These are phyloP conservation scores for Heliconius sara DNA, from an alignment of 2,888 invertebrate species.

Conservation along the genomic window DNA sequence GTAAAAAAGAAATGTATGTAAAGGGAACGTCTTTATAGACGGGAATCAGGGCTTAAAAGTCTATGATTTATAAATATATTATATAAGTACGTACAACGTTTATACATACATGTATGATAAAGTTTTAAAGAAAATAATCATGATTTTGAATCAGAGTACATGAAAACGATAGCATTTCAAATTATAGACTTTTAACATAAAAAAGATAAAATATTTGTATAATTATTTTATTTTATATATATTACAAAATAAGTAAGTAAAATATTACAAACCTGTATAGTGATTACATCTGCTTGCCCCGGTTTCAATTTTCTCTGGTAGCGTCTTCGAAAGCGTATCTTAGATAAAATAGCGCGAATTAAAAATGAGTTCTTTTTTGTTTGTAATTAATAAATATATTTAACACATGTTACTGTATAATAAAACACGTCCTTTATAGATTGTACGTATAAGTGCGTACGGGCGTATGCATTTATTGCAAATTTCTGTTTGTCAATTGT, in stretches of 20 bases:
- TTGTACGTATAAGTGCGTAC: too few relatives aligned
- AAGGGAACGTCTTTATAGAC: background rate
- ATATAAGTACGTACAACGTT: too few relatives aligned
- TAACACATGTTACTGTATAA: background rate
- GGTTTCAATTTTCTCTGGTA: slow-evolving; percentile 84
- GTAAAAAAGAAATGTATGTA: background rate
- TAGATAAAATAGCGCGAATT: slow-evolving; percentile 19
- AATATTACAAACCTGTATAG: slow-evolving; percentile 71
- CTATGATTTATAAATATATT: too few relatives aligned
- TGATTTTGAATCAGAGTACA: too few relatives aligned
- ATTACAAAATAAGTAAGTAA: background rate
- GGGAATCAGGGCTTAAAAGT: background rate
- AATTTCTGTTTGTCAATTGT: too few relatives aligned
- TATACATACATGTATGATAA: too few relatives aligned
- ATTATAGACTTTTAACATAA: too few relatives aligned
- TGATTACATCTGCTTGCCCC: slow-evolving; percentile 82
- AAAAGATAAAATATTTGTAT: too few relatives aligned
- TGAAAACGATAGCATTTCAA: too few relatives aligned
- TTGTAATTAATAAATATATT: background rate
- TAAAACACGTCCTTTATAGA: background rate
- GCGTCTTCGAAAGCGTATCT: slow-evolving; percentile 84
- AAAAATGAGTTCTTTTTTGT: background rate
- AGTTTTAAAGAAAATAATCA: too few relatives aligned
- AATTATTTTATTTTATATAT: background rate
- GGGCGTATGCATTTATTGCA: too few relatives aligned